Evolutionary conservation across 2,888 invertebrate species (phyloP).

Genomic region (Leptopilina syphax): DNA sequence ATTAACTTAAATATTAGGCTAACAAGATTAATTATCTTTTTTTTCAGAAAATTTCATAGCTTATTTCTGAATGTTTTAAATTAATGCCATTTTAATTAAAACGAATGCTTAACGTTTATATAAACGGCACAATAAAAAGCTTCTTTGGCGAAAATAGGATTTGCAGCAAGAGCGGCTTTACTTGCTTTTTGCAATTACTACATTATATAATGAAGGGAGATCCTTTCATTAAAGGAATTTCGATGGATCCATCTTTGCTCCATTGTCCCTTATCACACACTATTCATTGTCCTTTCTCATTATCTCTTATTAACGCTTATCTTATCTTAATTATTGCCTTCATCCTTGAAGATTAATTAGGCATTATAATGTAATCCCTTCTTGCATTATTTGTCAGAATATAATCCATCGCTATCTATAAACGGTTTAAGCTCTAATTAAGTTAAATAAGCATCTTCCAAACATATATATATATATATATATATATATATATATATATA

Average conservation of each 20-base stretch:
- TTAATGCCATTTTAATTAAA: too few relatives aligned
- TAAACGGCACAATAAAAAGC: not conserved
- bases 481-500: not conserved
- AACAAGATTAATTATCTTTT: too few relatives aligned
- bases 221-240: not conserved
- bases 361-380: constrained; percentile 13
- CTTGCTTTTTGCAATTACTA: not conserved
- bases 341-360: constrained; percentile 23
- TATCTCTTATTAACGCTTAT: constrained; percentile 25
- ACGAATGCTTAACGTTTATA: not conserved
- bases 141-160: not conserved
- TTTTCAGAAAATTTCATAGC: too few relatives aligned
- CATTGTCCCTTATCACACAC: constrained; percentile 4
- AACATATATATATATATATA: too few relatives aligned
- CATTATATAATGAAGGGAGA: not conserved
- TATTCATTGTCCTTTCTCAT: constrained; percentile 27
- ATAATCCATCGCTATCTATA: constrained; percentile 22
- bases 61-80: too few relatives aligned
- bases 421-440: constrained; percentile 25
- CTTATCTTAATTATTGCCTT: constrained; percentile 12
- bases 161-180: not conserved
- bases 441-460: constrained; percentile 23
- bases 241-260: not conserved
- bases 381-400: constrained; percentile 33
- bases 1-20: too few relatives aligned